Evolutionary conservation across 1,140 invertebrate species (phyloP).

Genomic region (Saxidomus purpurata): DNA sequence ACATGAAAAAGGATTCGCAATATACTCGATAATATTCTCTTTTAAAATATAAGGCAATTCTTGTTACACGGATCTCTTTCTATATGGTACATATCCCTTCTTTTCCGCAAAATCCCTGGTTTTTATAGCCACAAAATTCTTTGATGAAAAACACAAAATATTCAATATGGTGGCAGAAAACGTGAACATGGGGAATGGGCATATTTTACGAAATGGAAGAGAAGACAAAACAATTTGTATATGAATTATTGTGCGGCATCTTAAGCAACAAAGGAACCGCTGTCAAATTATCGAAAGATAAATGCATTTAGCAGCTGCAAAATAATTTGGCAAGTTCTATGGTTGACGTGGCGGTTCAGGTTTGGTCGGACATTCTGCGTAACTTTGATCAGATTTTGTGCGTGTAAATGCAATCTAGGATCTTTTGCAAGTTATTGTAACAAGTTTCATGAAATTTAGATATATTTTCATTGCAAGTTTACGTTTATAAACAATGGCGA

Average conservation of each 20-base stretch:
- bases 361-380: too few relatives aligned
- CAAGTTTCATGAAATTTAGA: too few relatives aligned
- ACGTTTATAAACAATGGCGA: too few relatives aligned
- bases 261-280: too few relatives aligned
- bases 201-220: background rate
- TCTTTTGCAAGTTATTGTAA: too few relatives aligned
- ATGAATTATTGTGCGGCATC: background rate
- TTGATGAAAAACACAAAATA: conserved; percentile 29
- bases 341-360: too few relatives aligned
- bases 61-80: conserved; percentile 47
- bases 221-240: background rate
- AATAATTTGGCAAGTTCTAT: too few relatives aligned
- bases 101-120: conserved; percentile 60
- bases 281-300: too few relatives aligned
- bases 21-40: conserved; percentile 35
- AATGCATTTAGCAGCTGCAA: too few relatives aligned
- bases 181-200: background rate
- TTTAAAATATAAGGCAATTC: conserved; percentile 51
- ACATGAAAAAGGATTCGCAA: conserved; percentile 67
- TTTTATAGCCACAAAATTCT: conserved; percentile 29
- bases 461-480: too few relatives aligned
- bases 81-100: conserved; percentile 59
- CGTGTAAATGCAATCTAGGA: too few relatives aligned
- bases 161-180: conserved; percentile 48
- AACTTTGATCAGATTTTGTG: too few relatives aligned